Base-by-base conservation (phyloP, 2,888 invertebrate species). In the Malacosoma neustria region DNA sequence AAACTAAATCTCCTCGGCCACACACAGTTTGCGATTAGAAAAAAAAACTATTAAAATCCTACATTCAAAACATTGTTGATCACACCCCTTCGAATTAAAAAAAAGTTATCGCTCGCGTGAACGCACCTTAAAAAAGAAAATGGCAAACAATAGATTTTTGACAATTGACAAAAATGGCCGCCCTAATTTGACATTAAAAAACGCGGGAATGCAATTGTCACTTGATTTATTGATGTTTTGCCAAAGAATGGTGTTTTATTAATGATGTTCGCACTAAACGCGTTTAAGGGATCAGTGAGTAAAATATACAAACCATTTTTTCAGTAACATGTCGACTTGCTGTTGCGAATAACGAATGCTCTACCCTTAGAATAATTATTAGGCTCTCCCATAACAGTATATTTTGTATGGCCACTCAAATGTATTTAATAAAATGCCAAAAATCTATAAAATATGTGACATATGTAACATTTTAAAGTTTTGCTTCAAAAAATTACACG, bases 151-250 rank as follows among this genome's bases (percentile, higher is more conserved):
- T 51, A 46, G 45, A 53, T 45, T 47, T 60, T 61, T 58, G 66
- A 72, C 75, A 69, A 70, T 72, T 58, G 62, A 57, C 62, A 56
- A 69, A 63, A 66, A 81, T 74, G 79, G 74, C 73, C 60, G 72
- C 57, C 56, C 77, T 81, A 80, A 84, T 82, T 79, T 81, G 82
- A 81, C 79, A 75, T 76, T 74, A 64, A 72, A 77, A 77, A 76
- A 74, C 71, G 80, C 80, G 79, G 72, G 64, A 73, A 72, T 73
- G 72, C 72, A 72, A 79, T 81, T 80, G 79, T 75, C 64, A 55
- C 51, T 61, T 81, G 79, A 82, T 84, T 80, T 82, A 82, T 84
- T 53, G 79, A 75, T 76, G 76, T 80, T 76, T 64, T 72, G 67
- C 69, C 69, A 61, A 62, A 64, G 66, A 59, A 61, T 61, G 62